Evolutionary conservation across 2,888 invertebrate genomes (phyloP).

Genomic region (Chouioia cunea): DNA sequence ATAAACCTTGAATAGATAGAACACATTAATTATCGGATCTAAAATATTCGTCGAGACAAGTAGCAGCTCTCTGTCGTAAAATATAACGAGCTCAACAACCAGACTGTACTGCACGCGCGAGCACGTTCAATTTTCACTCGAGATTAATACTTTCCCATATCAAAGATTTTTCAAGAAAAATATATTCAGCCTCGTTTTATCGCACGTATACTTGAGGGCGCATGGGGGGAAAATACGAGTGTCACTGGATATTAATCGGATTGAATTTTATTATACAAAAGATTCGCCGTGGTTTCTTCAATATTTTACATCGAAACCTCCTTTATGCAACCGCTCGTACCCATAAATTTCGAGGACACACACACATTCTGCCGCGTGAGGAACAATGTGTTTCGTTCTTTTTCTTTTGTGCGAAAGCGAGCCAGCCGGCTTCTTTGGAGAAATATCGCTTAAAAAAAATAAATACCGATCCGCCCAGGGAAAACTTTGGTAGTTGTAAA

Average conservation of each 20-base stretch:
- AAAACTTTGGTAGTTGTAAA: no score
- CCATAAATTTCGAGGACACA: no score
- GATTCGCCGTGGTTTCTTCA: not conserved
- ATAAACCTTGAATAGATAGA: not conserved
- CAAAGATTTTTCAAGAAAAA: no score
- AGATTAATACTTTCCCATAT: not conserved
- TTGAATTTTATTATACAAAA: conserved; percentile 6
- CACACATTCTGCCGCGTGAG: not conserved
- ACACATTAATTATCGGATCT: conserved; percentile 31
- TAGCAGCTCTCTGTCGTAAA: not conserved
- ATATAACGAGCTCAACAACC: conserved; percentile 6
- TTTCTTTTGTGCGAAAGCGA: no score
- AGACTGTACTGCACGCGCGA: not conserved
- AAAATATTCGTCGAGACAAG: conserved; percentile 19
- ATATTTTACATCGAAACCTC: conserved; percentile 6
- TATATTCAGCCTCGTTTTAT: no score
- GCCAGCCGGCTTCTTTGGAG: no score
- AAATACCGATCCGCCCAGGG: no score
- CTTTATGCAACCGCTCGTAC: not conserved
- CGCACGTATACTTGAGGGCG: no score
- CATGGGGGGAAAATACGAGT: not conserved
- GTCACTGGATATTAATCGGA: conserved; percentile 21
- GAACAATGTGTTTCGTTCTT: not conserved
- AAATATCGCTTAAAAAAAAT: no score
- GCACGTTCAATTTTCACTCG: conserved; percentile 1